Evolutionary conservation across 1,140 invertebrate species (phyloP), one percentile per base, ranked within the genome.

Genomic region (Coptotermes formosanus): DNA sequence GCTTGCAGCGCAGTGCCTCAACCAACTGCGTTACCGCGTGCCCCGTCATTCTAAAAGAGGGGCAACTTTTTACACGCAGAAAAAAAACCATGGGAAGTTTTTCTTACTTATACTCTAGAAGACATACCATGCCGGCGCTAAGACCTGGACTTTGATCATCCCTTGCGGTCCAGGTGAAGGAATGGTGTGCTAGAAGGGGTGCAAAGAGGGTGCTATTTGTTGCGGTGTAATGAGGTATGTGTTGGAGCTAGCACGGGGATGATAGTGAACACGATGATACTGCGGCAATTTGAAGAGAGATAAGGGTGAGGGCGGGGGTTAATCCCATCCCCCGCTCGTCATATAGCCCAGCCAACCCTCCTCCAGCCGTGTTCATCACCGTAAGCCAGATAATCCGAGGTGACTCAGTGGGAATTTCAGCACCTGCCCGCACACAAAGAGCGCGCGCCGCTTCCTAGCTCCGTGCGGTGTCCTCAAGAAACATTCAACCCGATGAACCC

Each of bases 361-460:
- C 52, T 52, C 43, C 44, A 84, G 45, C 83, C 44, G 83, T 84
- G 83, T 84, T 84, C 83, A 84, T 84, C 83, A 84, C 83, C 45
- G 83, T 84, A 84, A 84, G 83, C 83, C 83, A 84, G 83, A 84
- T 84, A 84, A 84, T 45, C 83, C 83, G 83, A 84, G 83, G 83
- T 84, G 83, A 84, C 83, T 84, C 83, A 84, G 83, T 84, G 83
- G 83, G 45, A 84, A 84, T 52, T 32, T 30, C 44, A 52, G 8
- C 83, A 84, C 83, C 83, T 84, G 83, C 45, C 64, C 30, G n/a
- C 30, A 75, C 64, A n/a, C 64, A 75, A 2, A 75, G 25, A 75
- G 64, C n/a, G 64, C n/a, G n/a, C 25, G 64, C 25, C 64, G 64
- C 64, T n/a, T 75, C 25, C 25, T 75, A 30, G 64, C 25, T 30